Conservation (phyloP, 2,888 invertebrate genomes). For the Amaurobius ferox region DNA sequence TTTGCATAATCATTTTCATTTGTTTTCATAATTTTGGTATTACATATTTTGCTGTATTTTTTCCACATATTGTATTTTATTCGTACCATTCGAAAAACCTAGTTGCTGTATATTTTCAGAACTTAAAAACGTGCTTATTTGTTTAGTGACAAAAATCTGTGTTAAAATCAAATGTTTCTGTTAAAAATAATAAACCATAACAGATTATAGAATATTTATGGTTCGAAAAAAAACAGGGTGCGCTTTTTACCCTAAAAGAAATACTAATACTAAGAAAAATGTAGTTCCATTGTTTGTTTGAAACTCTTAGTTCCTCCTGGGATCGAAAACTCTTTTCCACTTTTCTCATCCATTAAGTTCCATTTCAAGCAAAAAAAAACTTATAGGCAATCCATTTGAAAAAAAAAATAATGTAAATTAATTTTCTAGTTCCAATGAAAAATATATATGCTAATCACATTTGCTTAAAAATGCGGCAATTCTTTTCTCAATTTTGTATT, state of each 20-base stretch:
- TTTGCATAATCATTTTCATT: no score
- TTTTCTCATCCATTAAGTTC: slow-evolving; percentile 69
- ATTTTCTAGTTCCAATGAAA: neutral
- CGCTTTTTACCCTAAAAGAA: slow-evolving; percentile 5
- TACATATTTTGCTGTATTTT: no score
- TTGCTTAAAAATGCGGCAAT: slow-evolving; percentile 34
- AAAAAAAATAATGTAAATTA: slow-evolving; percentile 2
- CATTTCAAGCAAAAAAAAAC: slow-evolving; percentile 35
- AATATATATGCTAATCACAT: slow-evolving; percentile 29
- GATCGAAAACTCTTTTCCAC: slow-evolving; percentile 58
- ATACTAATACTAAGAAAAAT: slow-evolving; percentile 34
- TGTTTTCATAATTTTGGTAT: no score
- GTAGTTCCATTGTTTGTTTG: slow-evolving; percentile 36
- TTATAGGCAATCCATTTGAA: slow-evolving; percentile 1
- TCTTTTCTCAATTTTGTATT: no score
- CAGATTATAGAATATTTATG: neutral
- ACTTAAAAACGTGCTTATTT: no score
- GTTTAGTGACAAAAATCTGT: neutral
- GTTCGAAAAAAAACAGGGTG: neutral
- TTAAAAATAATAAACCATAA: neutral
- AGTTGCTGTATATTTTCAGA: no score
- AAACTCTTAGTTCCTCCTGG: slow-evolving; percentile 40
- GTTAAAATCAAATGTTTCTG: neutral
- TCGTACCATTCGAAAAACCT: no score
- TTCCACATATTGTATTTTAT: no score